These are phyloP conservation scores for Campoletis sonorensis DNA, from an alignment of 1,140 invertebrate genomes.

Conservation along the genomic window DNA sequence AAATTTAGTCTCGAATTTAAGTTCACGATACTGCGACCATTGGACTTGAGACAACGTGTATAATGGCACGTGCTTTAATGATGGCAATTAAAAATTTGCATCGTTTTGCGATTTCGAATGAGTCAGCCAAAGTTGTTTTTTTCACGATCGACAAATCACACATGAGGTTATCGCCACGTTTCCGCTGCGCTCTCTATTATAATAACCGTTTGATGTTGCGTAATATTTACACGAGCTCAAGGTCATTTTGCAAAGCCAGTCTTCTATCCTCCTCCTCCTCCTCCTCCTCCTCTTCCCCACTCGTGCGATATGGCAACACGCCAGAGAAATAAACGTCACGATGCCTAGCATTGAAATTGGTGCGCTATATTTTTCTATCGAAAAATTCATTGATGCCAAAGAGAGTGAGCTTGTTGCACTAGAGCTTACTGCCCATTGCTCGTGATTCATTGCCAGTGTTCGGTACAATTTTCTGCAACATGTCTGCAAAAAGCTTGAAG, in stretches of 20 bases:
- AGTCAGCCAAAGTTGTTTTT: too few relatives aligned
- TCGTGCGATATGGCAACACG: constrained; percentile 10
- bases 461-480: constrained; percentile 51
- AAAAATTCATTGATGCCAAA: constrained; percentile 6
- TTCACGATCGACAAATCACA: too few relatives aligned
- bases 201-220: constrained; percentile 45
- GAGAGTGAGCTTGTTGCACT: constrained; percentile 19
- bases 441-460: background rate
- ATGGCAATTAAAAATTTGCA: too few relatives aligned
- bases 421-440: constrained; percentile 37
- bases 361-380: constrained; percentile 13
- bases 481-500: constrained; percentile 56
- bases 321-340: constrained; percentile 34
- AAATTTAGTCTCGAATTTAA: too few relatives aligned
- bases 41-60: too few relatives aligned
- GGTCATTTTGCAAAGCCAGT: constrained; percentile 53
- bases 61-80: too few relatives aligned
- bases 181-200: background rate
- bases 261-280: constrained; percentile 52
- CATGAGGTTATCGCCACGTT: too few relatives aligned
- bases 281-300: too few relatives aligned
- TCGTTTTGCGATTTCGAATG: too few relatives aligned
- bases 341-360: background rate
- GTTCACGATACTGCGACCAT: too few relatives aligned
- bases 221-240: constrained; percentile 55